phyloP scores from a whole-genome alignment of 2,888 invertebrate species.

The Leptopilina myrica region DNA sequence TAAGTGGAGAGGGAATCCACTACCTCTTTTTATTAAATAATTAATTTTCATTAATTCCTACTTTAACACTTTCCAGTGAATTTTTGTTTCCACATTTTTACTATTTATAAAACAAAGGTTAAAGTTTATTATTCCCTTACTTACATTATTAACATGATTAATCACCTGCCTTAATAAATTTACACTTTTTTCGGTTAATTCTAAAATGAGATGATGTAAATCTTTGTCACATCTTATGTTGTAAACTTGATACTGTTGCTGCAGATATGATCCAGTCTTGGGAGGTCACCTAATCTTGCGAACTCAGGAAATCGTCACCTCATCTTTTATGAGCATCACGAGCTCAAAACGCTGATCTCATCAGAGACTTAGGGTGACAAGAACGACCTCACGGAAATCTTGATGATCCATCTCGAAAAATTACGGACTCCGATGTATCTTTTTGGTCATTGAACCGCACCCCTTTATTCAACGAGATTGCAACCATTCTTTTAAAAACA shows the following conservation, averaged over 20 bases:
- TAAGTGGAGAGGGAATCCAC: too few species aligned
- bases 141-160: not conserved
- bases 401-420: slow-evolving; percentile 53
- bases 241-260: slow-evolving; percentile 21
- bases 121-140: too few species aligned
- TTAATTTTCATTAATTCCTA: too few species aligned
- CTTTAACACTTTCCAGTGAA: too few species aligned
- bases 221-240: not conserved
- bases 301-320: slow-evolving; percentile 57
- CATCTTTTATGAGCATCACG: slow-evolving; percentile 55
- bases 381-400: slow-evolving; percentile 58
- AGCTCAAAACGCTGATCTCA: slow-evolving; percentile 55
- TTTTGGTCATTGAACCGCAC: slow-evolving; percentile 63
- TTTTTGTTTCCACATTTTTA: too few species aligned
- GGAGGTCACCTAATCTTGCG: slow-evolving; percentile 39
- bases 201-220: not conserved
- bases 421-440: slow-evolving; percentile 60
- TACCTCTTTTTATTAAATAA: too few species aligned
- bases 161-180: not conserved
- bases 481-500: slow-evolving; percentile 23
- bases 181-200: not conserved
- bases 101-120: too few species aligned
- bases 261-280: slow-evolving; percentile 13
- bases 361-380: slow-evolving; percentile 57
- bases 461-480: not conserved